Evolutionary conservation across 2,888 invertebrate species (phyloP), one percentile per base, ranked within the genome.

Genomic region (Megaustenia siamemsis): DNA sequence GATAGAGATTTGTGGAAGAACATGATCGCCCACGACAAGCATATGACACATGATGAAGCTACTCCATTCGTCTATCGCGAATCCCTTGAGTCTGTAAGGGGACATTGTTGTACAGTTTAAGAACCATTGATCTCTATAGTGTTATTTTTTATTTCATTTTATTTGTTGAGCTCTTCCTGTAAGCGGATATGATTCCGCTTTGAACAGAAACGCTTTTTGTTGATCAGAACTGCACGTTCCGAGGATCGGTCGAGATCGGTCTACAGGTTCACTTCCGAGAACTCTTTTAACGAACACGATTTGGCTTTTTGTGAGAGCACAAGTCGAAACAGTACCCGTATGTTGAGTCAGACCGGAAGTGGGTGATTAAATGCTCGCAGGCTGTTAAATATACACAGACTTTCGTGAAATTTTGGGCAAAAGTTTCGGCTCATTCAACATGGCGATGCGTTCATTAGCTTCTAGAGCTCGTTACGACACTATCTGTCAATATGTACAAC

Each of bases 171-270:
- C 24, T 45, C 71, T 24, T 71, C n/a, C n/a, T 71, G 43, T n/a
- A 43, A 43, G 43, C 71, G 12, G 71, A 71, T 71, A 71, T 24
- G 71, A 43, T 10, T 45, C 28, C 43, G 43, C 45, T 43, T 71
- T 71, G 71, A 71, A 24, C 43, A n/a, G 71, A 71, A 43, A 3
- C n/a, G 18, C 38, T 10, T 45, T 43, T 40, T 71, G 43, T 24
- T 71, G n/a, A 43, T 3, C 45, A 45, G n/a, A 71, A 45, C 24
- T 71, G 71, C 71, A 71, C 71, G 71, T 71, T n/a, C 43, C n/a
- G n/a, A n/a, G 71, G n/a, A 10, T 28, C 43, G n/a, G 71, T 45
- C 15, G n/a, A 71, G 28, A 35, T 10, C 71, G 45, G n/a, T 45
- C n/a, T 45, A 43, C n/a, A 71, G 43, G 43, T 43, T 21, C 71